Percentiles rank a stretch among this genome's conserved stretches.
Evolutionary conservation across 2,888 invertebrate species (phyloP).

Genomic region (Pasiphila rectangulata): DNA sequence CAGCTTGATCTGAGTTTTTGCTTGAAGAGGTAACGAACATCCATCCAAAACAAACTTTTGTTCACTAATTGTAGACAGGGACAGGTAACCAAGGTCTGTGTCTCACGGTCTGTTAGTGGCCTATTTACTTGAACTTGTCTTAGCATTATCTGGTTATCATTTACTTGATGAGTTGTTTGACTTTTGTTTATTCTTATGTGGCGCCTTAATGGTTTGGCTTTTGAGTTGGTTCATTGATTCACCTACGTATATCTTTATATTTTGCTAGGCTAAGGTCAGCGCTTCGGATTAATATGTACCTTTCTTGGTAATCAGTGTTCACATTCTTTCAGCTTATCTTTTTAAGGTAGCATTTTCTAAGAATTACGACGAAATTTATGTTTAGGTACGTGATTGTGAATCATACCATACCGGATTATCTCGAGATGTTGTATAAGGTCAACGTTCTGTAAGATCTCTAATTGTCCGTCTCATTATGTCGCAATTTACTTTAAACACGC

Average conservation of each 20-base stretch:
- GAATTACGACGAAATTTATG: too few species aligned
- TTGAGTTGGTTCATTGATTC: too few species aligned
- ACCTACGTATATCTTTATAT: too few species aligned
- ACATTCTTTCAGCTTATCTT: too few species aligned
- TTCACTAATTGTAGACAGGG: conserved; percentile 5
- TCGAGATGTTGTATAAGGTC: conserved; percentile 7
- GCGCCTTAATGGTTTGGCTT: background rate
- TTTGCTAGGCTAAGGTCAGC: too few species aligned
- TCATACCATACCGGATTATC: background rate
- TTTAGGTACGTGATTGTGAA: too few species aligned
- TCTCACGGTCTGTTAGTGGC: conserved; percentile 25
- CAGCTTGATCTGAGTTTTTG: too few species aligned
- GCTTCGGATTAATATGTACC: too few species aligned
- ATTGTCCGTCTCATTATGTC: conserved; percentile 20
- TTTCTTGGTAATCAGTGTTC: too few species aligned
- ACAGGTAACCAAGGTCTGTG: conserved; percentile 14
- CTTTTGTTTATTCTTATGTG: conserved; percentile 4
- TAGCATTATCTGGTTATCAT: conserved; percentile 23
- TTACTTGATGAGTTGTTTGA: conserved; percentile 18
- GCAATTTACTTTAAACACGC: conserved; percentile 22
- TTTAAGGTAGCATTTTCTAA: too few species aligned
- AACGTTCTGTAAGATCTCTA: conserved; percentile 19
- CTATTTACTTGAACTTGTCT: conserved; percentile 29
- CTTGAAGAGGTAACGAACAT: too few species aligned
- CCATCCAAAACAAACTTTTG: too few species aligned